A percentile compares a stretch with the other conserved stretches of the same genome.
Evolutionary conservation across 1,140 invertebrate species (phyloP).

Genomic region (Holotrichia oblita): DNA sequence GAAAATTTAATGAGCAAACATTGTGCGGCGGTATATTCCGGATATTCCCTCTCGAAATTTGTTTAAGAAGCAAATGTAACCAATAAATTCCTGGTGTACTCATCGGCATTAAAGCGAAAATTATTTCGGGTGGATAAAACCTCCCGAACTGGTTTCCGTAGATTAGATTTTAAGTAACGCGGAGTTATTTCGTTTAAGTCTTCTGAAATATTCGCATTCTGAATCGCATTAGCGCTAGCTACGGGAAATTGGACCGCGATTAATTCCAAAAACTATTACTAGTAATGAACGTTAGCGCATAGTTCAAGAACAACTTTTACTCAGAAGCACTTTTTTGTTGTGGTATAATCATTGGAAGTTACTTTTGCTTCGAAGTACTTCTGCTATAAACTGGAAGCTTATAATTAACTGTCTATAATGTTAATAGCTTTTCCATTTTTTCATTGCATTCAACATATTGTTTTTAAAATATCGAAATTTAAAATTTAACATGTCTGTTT

Average conservation of each 20-base stretch:
- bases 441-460: no score
- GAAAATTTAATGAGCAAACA: slow-evolving; percentile 17
- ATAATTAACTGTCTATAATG: no score
- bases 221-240: background rate
- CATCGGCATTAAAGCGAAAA: slow-evolving; percentile 36
- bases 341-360: background rate
- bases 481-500: no score
- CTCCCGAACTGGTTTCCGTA: slow-evolving; percentile 23
- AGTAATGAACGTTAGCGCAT: background rate
- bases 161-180: slow-evolving; percentile 33
- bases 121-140: slow-evolving; percentile 26
- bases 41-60: slow-evolving; percentile 19
- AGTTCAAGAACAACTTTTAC: background rate
- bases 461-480: no score
- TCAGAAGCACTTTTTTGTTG: background rate
- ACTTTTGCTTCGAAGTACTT: background rate
- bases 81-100: slow-evolving; percentile 33
- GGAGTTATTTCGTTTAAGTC: slow-evolving; percentile 23
- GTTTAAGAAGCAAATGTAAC: slow-evolving; percentile 33
- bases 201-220: slow-evolving; percentile 7
- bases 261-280: background rate
- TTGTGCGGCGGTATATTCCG: slow-evolving; percentile 9
- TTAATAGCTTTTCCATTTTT: no score
- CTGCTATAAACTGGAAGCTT: background rate
- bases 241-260: background rate